These are phyloP conservation scores for Nycticebus coucang DNA, from an alignment of 2,113 vertebrate species.

Conservation along the genomic window DNA sequence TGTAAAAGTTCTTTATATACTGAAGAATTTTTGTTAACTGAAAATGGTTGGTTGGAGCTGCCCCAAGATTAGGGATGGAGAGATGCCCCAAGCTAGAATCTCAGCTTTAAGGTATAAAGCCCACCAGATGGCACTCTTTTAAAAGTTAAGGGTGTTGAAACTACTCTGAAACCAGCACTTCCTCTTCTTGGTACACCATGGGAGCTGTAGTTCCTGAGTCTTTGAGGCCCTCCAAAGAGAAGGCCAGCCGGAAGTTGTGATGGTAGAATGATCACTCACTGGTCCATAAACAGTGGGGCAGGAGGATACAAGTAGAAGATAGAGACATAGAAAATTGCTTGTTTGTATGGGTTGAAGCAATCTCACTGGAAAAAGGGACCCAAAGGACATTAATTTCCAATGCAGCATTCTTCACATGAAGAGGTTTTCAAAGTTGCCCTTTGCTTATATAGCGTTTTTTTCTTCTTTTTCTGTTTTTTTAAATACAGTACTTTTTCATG, in stretches of 20 bases:
- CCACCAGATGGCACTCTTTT: conserved; percentile 54
- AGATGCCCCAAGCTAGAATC: neutral
- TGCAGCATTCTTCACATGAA: neutral
- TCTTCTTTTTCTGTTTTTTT: neutral
- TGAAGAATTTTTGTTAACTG: neutral
- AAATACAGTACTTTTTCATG: neutral
- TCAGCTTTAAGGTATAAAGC: neutral
- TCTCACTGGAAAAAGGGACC: neutral
- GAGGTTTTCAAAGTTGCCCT: neutral
- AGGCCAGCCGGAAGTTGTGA: neutral
- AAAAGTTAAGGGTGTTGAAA: conserved; percentile 39
- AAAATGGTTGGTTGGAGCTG: neutral
- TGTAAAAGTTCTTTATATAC: conserved; percentile 1
- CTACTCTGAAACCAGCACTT: neutral
- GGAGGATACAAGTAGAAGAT: neutral
- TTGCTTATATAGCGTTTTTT: neutral
- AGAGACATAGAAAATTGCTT: neutral
- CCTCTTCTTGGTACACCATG: neutral
- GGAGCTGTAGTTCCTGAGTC: conserved; percentile 46
- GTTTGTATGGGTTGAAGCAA: neutral
- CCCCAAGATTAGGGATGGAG: neutral
- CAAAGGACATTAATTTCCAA: neutral
- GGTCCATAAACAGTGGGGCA: neutral
- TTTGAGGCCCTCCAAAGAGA: neutral
- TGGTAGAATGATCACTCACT: neutral